These are phyloP conservation scores for Hypotaenidia okinawae DNA, from an alignment of 2,797 vertebrate species.

Conservation along the genomic window DNA sequence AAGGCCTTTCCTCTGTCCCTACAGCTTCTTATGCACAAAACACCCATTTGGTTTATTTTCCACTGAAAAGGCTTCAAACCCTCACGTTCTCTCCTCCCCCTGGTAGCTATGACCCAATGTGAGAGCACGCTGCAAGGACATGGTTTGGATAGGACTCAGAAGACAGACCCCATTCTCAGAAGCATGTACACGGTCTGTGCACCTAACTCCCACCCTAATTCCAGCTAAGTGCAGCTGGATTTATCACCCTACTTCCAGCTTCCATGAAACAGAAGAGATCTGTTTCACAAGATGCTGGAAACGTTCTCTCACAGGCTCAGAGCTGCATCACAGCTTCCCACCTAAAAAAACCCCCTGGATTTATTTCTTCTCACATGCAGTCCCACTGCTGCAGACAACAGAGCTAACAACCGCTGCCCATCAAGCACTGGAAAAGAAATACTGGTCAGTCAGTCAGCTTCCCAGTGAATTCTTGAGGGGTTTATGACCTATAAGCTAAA, in stretches of 20 bases:
- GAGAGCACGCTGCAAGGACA: not conserved
- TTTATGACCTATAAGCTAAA: not conserved
- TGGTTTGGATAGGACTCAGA: not conserved
- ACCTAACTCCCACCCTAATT: not conserved
- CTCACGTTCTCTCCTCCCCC: not conserved
- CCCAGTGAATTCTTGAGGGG: not conserved
- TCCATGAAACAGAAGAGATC: not conserved
- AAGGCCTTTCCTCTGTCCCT: not conserved
- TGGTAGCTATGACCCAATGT: fast-evolving
- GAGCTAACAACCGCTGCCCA: not conserved
- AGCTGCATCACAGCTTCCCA: not conserved
- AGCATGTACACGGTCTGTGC: not conserved
- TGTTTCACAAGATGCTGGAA: not conserved
- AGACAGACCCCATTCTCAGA: not conserved
- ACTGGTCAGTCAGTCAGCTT: not conserved
- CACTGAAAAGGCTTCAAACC: not conserved
- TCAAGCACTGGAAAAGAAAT: not conserved
- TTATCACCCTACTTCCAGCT: not conserved
- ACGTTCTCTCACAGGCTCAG: not conserved
- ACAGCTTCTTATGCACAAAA: not conserved
- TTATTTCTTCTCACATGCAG: not conserved
- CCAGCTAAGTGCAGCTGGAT: not conserved
- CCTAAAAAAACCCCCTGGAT: not conserved
- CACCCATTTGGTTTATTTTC: not conserved
- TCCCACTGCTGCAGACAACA: not conserved